Base-by-base conservation (phyloP, 2,113 vertebrate genomes). In the Suncus etruscus region DNA sequence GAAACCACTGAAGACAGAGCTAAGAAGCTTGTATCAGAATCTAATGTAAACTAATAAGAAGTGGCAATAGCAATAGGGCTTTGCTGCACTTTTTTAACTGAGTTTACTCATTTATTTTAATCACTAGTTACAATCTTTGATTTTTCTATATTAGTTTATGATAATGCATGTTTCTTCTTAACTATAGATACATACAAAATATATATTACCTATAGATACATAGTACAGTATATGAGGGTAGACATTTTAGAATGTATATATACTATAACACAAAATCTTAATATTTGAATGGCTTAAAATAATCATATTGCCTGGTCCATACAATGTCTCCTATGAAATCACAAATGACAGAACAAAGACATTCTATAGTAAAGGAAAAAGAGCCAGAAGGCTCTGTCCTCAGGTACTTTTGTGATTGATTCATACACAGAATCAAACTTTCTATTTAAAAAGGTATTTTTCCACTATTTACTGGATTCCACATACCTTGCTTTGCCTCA, bases 11-110 rank as follows among this genome's bases (percentile, higher is more conserved):
- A 79, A 76, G 90, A 90, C 79, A 76, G 61, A 25, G 47, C 7
- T 54, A 39, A 75, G 70, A 82, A 51, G 51, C 85, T 92, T 91
- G 92, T 86, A 87, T 85, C 32, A 0, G 75, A 58, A 51, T 73
- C 82, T 90, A 73, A 83, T 65, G 79, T 92, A 79, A 91, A 54
- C 39, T 69, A 90, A 92, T 65, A 54, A 94, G 79, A n/a, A 45
- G 72, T 45, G 78, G 11, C 27, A 63, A 63, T 3, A 65, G 75
- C 24, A 73, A 75, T 29, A 14, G 48, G 86, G 45, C 79, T 82
- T 39, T 83, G 61, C 77, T 65, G 4, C 7, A 7, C 29, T 74
- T 22, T 70, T 39, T 29, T 25, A 66, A 27, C 20, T 25, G 31
- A n/a, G 54, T 85, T 70, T 83, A 29, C 50, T 81, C 25, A 3